Evolutionary conservation across 2,888 invertebrate species (phyloP), one percentile per base, ranked within the genome.

Genomic region (Hirudinaria manillensis): DNA sequence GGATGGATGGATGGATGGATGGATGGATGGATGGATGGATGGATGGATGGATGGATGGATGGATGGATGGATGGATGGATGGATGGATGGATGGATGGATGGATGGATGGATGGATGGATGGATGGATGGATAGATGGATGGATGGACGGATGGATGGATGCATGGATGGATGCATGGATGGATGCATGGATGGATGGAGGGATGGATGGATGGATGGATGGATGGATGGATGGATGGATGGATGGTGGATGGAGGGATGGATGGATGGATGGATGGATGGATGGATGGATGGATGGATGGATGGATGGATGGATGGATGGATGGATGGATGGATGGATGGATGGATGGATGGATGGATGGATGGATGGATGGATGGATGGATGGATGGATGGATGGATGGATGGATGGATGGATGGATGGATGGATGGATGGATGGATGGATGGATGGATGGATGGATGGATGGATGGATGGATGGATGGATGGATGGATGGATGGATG

Each of bases 1-100:
- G 53, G 53, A 53, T 53, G 53, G 53, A 53, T 53, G 53, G 53
- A 53, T 53, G 53, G 53, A 53, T 53, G 53, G 53, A 53, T 53
- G 53, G 53, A 53, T 53, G 53, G 53, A 53, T 53, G 53, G 53
- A 53, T 53, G 53, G 53, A 53, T 53, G 53, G 53, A 53, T 53
- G 53, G 53, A 53, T 53, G 53, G 53, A 53, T 53, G 53, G 53
- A 53, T 53, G 53, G 53, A 53, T 53, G 53, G 53, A 53, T 53
- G 53, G 53, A 53, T 53, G 53, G 53, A 53, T 53, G 53, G 53
- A 53, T 53, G 53, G 53, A 53, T 53, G 53, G 53, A 53, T 53
- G 53, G 53, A 53, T 53, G 53, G 53, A 53, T 53, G 53, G 53
- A 53, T 53, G 53, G 53, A 53, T 53, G 53, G 53, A 53, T 53